Evolutionary conservation across 1,140 invertebrate genomes (phyloP).

Genomic region (Pseudomyrmex flavicornis): DNA sequence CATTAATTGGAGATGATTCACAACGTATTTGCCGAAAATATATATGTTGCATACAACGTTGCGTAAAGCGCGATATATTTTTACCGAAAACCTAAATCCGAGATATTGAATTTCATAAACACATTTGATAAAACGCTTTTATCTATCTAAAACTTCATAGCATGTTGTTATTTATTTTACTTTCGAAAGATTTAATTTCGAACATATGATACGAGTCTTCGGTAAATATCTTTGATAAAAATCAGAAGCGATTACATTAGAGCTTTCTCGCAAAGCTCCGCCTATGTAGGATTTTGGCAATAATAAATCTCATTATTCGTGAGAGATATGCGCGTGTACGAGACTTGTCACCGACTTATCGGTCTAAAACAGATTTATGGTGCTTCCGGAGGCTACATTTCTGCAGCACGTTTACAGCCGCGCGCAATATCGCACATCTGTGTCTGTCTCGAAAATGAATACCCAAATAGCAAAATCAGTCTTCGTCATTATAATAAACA

Average conservation of each 20-base stretch:
- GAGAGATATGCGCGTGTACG: not conserved
- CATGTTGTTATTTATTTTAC: too few relatives aligned
- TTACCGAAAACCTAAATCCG: not conserved
- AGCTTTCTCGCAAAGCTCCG: slow-evolving; percentile 14
- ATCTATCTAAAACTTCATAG: too few relatives aligned
- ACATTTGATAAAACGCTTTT: not conserved
- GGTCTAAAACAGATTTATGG: slow-evolving; percentile 37
- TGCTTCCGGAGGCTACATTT: slow-evolving; percentile 6
- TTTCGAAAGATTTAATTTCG: too few relatives aligned
- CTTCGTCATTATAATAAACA: slow-evolving; percentile 8
- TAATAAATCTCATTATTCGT: slow-evolving; percentile 60
- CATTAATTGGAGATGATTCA: slow-evolving; percentile 13
- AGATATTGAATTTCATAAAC: not conserved
- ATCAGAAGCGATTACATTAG: not conserved
- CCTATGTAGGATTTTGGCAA: not conserved
- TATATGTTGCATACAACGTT: not conserved
- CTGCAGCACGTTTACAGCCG: not conserved
- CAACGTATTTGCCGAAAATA: not conserved
- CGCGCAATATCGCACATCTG: not conserved
- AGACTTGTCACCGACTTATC: slow-evolving; percentile 42
- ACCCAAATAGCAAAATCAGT: slow-evolving; percentile 3
- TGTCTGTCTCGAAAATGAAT: not conserved
- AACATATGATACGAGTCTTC: too few relatives aligned
- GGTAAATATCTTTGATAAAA: slow-evolving; percentile 9
- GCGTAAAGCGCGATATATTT: not conserved